Conservation (phyloP, 2,113 vertebrate genomes). For the Pagrus major region DNA sequence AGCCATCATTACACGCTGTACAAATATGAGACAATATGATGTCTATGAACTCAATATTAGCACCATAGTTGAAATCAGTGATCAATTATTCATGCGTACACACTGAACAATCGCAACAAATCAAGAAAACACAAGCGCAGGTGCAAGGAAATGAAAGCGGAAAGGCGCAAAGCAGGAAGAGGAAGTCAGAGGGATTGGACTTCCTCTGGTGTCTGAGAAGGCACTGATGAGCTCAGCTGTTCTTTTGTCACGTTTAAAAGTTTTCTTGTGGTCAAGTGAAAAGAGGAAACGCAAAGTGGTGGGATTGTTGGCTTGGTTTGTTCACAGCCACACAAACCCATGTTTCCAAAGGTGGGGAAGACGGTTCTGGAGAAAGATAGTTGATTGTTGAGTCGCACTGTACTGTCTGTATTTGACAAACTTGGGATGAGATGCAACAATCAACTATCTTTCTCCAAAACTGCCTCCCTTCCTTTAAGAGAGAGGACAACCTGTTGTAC, state of each 20-base stretch:
- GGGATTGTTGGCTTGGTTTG: slow-evolving; percentile 1
- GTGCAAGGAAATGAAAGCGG: slow-evolving; percentile 71
- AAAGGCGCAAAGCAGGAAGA: slow-evolving; percentile 54
- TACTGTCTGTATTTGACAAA: too few relatives aligned
- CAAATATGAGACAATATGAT: slow-evolving; percentile 57
- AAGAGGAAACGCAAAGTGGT: neutral
- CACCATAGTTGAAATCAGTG: slow-evolving; percentile 77
- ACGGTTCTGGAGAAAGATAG: too few relatives aligned
- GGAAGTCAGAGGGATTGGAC: slow-evolving; percentile 63
- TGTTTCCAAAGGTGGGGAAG: neutral
- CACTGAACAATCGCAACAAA: slow-evolving; percentile 37
- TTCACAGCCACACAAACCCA: neutral
- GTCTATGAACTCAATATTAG: slow-evolving; percentile 67
- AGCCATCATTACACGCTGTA: slow-evolving; percentile 69
- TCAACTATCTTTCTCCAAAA: too few relatives aligned
- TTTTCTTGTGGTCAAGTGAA: neutral
- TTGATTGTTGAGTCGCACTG: too few relatives aligned
- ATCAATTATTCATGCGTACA: slow-evolving; percentile 50
- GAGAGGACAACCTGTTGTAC: neutral
- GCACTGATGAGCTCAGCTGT: slow-evolving; percentile 46
- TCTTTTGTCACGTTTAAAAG: slow-evolving; percentile 16
- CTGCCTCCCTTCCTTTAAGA: too few relatives aligned
- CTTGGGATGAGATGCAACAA: too few relatives aligned
- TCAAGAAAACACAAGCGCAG: slow-evolving; percentile 57
- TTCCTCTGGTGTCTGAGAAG: slow-evolving; percentile 66